These are phyloP conservation scores for Palythoa caribaeorum DNA, from an alignment of 92 coral and sea anemone species.

Conservation along the genomic window DNA sequence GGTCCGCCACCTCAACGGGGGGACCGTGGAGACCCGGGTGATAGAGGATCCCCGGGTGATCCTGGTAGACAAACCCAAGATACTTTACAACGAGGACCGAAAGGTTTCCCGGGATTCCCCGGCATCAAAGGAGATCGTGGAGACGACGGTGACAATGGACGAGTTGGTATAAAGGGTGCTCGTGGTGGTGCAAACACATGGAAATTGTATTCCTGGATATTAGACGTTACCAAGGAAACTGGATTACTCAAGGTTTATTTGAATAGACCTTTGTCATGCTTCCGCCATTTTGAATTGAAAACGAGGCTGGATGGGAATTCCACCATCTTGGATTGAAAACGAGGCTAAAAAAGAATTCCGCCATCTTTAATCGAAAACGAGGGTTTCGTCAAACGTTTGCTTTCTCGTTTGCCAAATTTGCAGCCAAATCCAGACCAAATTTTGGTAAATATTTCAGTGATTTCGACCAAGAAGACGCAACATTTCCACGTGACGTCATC, in stretches of 20 bases:
- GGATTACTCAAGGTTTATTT: slow-evolving; percentile 64
- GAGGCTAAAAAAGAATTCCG: too few species aligned
- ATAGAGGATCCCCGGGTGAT: slow-evolving; percentile 63
- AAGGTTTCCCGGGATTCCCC: slow-evolving; percentile 66
- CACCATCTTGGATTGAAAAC: too few species aligned
- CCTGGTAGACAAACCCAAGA: slow-evolving; percentile 18
- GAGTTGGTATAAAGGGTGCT: slow-evolving; percentile 52
- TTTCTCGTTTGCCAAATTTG: too few species aligned
- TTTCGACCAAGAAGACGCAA: too few species aligned
- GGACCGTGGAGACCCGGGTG: slow-evolving; percentile 49
- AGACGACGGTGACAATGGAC: slow-evolving; percentile 55
- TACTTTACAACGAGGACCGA: slow-evolving; percentile 27
- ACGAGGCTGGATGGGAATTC: too few species aligned
- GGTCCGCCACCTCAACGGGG: slow-evolving; percentile 22
- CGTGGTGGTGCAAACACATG: slow-evolving; percentile 62
- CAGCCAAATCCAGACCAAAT: too few species aligned
- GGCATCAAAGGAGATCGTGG: slow-evolving; percentile 60
- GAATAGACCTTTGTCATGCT: too few species aligned
- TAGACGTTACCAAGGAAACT: slow-evolving; percentile 62
- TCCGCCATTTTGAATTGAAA: too few species aligned
- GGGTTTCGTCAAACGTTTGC: too few species aligned
- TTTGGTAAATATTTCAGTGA: too few species aligned
- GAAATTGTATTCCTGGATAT: slow-evolving; percentile 69
- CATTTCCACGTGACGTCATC: too few species aligned
- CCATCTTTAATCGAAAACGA: too few species aligned